A percentile compares a stretch with the other conserved stretches of the same genome.
Conservation (phyloP, 1,140 invertebrate species). For the Bacillus rossius region DNA sequence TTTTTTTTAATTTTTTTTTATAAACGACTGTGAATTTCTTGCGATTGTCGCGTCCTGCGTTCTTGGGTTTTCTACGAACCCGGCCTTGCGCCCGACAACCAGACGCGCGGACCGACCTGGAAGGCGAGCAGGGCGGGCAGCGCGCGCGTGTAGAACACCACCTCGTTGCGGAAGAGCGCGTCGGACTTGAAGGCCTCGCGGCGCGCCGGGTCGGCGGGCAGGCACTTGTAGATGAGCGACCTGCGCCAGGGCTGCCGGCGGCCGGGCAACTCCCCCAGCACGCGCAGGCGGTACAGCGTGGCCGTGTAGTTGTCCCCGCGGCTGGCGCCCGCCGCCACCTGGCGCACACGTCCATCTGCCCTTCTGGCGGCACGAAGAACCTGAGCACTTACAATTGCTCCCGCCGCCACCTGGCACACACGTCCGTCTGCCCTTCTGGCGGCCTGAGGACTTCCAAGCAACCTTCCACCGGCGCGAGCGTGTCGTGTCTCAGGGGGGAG, state of each 20-base stretch:
- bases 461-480: too few relatives aligned
- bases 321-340: conserved; percentile 51
- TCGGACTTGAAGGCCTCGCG: conserved; percentile 64
- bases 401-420: conserved; percentile 37
- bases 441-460: too few relatives aligned
- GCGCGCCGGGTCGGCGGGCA: conserved; percentile 55
- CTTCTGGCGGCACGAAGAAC: too few relatives aligned
- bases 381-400: too few relatives aligned
- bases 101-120: conserved; percentile 45
- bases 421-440: too few relatives aligned
- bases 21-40: too few relatives aligned
- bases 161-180: conserved; percentile 61
- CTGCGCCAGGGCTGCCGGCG: conserved; percentile 48
- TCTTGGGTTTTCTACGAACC: too few relatives aligned
- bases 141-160: conserved; percentile 61
- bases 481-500: too few relatives aligned
- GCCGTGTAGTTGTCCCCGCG: conserved; percentile 68
- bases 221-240: conserved; percentile 61
- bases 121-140: conserved; percentile 55
- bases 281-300: conserved; percentile 57
- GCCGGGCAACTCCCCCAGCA: conserved; percentile 46
- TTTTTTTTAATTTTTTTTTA: too few relatives aligned
- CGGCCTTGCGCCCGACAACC: too few relatives aligned
- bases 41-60: too few relatives aligned
- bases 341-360: too few relatives aligned